These are phyloP conservation scores for Tenthredo notha DNA, from an alignment of 2,888 invertebrate species.

Conservation along the genomic window DNA sequence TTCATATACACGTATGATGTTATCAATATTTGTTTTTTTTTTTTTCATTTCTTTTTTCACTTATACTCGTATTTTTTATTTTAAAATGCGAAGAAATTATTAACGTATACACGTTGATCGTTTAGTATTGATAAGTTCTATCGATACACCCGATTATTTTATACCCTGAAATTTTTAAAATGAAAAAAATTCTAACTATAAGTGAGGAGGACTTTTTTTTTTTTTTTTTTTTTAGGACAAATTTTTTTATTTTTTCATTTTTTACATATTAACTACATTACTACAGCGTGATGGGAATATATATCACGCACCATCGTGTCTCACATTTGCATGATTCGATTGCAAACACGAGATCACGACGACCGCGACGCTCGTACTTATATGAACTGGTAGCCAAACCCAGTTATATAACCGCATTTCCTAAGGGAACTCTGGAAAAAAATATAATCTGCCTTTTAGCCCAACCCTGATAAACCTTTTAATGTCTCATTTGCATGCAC, in stretches of 20 bases:
- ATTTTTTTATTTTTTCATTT: background rate
- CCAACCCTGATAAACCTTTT: constrained; percentile 31
- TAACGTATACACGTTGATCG: constrained; percentile 3
- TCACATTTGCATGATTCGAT: constrained; percentile 27
- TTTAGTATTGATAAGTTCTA: background rate
- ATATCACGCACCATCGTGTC: background rate
- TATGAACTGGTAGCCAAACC: background rate
- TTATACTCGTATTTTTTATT: background rate
- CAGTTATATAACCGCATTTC: background rate
- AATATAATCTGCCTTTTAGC: constrained; percentile 23
- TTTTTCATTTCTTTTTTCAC: background rate
- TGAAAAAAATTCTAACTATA: too few relatives aligned
- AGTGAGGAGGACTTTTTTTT: too few relatives aligned
- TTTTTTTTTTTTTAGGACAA: too few relatives aligned
- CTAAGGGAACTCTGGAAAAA: background rate
- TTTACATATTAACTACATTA: background rate
- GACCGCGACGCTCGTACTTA: too few relatives aligned
- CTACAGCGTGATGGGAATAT: background rate
- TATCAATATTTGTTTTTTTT: background rate
- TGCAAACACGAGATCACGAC: constrained; percentile 24
- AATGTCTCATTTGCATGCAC: constrained; percentile 18
- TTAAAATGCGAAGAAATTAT: background rate
- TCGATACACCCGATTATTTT: background rate
- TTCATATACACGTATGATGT: background rate
- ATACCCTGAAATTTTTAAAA: background rate